Conservation (phyloP, 2,888 invertebrate species). For the Polietes domitor region DNA sequence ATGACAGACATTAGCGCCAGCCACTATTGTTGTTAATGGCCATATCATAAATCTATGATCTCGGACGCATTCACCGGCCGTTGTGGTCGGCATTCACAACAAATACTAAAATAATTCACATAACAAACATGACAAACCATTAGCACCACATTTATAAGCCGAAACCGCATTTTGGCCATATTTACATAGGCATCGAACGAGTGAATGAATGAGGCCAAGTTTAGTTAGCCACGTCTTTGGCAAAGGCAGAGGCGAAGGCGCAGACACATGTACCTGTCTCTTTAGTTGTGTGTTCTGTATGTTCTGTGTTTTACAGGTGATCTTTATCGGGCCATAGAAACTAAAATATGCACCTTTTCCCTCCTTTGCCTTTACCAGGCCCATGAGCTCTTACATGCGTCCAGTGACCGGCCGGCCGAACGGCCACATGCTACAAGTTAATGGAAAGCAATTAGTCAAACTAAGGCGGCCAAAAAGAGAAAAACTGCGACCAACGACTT, state of each 20-base stretch:
- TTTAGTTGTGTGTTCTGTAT: neutral
- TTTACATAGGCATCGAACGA: no score
- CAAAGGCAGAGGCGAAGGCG: no score
- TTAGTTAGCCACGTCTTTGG: conserved; percentile 1
- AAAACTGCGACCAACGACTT: conserved; percentile 25
- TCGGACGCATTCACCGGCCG: conserved; percentile 36
- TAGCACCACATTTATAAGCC: conserved; percentile 66
- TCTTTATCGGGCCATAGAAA: conserved; percentile 56
- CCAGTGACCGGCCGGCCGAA: neutral
- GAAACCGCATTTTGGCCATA: conserved; percentile 11
- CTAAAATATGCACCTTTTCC: conserved; percentile 58
- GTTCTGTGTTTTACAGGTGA: conserved; percentile 45
- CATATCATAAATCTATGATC: conserved; percentile 67
- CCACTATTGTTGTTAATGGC: conserved; percentile 65
- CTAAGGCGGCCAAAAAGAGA: conserved; percentile 56
- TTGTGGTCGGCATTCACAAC: conserved; percentile 32
- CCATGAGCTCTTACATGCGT: no score
- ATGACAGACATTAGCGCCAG: conserved; percentile 65
- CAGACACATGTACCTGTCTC: conserved; percentile 41
- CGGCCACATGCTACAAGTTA: conserved; percentile 66
- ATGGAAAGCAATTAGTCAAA: conserved; percentile 66
- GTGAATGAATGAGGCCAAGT: conserved; percentile 19
- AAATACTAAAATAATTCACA: conserved; percentile 60
- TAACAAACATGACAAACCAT: conserved; percentile 60
- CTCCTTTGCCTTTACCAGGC: no score